A percentile compares a stretch with the other conserved stretches of the same genome.
phyloP scores from a whole-genome alignment of 2,113 vertebrate genomes.

The Oreotragus oreotragus region DNA sequence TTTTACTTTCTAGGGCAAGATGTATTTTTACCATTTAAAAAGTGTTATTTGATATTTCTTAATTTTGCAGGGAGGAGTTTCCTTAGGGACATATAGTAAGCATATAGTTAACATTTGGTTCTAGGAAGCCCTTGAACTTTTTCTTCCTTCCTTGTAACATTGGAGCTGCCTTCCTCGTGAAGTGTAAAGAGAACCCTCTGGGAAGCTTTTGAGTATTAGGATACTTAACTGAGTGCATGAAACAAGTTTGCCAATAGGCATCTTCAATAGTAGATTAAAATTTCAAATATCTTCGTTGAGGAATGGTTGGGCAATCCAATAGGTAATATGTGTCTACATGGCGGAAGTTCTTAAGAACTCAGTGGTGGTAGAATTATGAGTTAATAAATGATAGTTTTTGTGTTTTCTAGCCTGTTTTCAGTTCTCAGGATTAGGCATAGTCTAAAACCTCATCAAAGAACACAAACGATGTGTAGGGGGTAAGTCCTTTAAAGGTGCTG shows the following conservation, averaged over 20 bases:
- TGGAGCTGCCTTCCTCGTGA: neutral
- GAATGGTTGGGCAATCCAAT: neutral
- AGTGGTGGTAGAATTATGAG: neutral
- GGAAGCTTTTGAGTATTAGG: neutral
- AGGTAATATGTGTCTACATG: neutral
- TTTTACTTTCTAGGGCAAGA: slow-evolving; percentile 5
- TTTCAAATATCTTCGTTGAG: neutral
- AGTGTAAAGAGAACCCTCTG: neutral
- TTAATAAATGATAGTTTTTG: neutral
- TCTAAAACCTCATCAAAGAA: neutral
- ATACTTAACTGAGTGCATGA: neutral
- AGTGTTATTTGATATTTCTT: neutral
- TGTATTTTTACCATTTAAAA: neutral
- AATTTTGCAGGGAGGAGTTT: neutral
- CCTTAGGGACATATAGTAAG: neutral
- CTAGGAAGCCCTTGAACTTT: neutral
- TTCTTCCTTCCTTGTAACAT: neutral
- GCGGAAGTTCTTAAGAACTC: neutral
- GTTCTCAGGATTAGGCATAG: neutral
- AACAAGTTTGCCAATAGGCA: neutral
- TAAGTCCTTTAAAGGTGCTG: neutral
- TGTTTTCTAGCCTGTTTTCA: neutral
- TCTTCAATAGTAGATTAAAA: neutral
- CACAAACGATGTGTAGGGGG: neutral
- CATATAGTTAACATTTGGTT: neutral